Base-by-base conservation (phyloP, 2,113 vertebrate genomes). In the Orthonyx spaldingii region DNA sequence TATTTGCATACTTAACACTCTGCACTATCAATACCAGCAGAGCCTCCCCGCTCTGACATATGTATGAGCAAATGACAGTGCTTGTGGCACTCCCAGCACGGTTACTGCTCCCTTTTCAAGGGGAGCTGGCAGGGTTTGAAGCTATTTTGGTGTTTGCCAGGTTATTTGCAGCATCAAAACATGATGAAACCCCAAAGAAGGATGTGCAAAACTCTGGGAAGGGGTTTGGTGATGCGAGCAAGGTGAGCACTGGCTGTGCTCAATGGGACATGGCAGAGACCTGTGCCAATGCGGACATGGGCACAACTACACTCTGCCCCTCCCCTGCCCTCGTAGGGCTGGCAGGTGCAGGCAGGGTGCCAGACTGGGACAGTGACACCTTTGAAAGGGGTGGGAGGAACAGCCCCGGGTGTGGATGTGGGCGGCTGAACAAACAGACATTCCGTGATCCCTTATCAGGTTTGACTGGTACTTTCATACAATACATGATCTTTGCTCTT, bases 201-300 rank as follows among this genome's bases (percentile, higher is more conserved):
- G 52, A 33, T 46, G 52, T 6, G 3, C 53, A 63, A 41, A 87
- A 18, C 35, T 68, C 89, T 2, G 10, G 30, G 47, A 44, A 63
- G 37, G 23, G 10, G 3, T 27, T 75, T 44, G 27, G 30, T 81
- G 72, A 35, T 0, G 0, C 3, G 2, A 80, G 11, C 1, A 4
- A 42, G 46, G 22, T 75, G 30, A 72, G 28, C 0, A 1, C 33
- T 21, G 28, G 8, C 41, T 55, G 50, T 44, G 50, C 50, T 82
- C 9, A 6, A 26, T 47, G 56, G 42, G 35, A 30, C 3, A 2
- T 12, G 19, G 35, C 64, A 65, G 87, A 78, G 55, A 64, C 24
- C 16, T 30, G 57, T 53, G 52, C 63, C 3, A 9, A 53, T 30
- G 80, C 55, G 39, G 22, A 13, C 39, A 13, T 6, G 37, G 56